A percentile compares a stretch with the other conserved stretches of the same genome.
Conservation (phyloP, 2,113 vertebrate genomes). For the Furnarius figulus region DNA sequence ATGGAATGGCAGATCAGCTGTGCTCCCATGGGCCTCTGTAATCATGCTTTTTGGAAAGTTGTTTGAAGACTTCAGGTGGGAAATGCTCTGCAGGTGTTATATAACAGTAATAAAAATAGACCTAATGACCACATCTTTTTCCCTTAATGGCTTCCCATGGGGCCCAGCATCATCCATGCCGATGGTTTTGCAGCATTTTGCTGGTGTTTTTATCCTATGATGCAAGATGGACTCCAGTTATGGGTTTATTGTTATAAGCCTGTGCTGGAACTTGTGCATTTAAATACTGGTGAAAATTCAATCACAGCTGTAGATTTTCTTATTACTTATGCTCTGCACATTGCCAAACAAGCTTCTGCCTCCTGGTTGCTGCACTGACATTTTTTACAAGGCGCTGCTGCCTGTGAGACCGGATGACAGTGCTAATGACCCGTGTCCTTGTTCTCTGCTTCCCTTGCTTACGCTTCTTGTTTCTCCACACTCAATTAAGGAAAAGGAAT, state of each 20-base stretch:
- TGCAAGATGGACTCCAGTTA: not conserved
- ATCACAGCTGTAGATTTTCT: not conserved
- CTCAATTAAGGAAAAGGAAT: constrained; percentile 56
- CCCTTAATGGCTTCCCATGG: not conserved
- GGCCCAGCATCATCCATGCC: not conserved
- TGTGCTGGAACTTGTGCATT: not conserved
- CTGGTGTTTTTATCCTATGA: not conserved
- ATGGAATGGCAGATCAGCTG: not conserved
- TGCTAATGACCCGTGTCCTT: constrained; percentile 19
- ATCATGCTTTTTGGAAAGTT: not conserved
- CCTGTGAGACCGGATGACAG: constrained; percentile 22
- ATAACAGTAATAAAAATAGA: not conserved
- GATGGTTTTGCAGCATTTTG: not conserved
- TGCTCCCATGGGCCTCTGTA: not conserved
- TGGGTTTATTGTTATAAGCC: not conserved
- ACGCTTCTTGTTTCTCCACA: constrained; percentile 28
- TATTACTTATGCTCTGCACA: not conserved
- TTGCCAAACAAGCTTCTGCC: not conserved
- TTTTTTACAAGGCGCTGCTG: not conserved
- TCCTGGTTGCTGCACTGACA: not conserved
- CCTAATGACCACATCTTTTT: not conserved
- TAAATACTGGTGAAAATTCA: not conserved
- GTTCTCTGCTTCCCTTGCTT: constrained; percentile 26
- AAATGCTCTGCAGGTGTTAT: not conserved
- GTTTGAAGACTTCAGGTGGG: not conserved